These are phyloP conservation scores for Hoplostethus mediterraneus DNA, from an alignment of 2,797 vertebrate species.

Conservation along the genomic window DNA sequence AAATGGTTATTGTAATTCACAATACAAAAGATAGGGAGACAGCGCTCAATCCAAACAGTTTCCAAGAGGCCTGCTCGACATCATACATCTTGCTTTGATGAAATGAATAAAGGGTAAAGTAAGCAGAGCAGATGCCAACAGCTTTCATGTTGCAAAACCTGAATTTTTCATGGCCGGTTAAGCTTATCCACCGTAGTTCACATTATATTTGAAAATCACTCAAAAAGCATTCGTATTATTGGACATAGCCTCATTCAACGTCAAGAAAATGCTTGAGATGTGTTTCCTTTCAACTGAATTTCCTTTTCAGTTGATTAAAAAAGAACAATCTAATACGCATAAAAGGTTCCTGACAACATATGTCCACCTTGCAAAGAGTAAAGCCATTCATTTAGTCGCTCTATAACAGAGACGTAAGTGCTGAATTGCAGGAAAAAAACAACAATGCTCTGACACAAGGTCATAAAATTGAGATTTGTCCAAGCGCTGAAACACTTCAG, in stretches of 20 bases:
- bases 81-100: neutral
- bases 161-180: constrained; percentile 15
- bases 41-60: constrained; percentile 20
- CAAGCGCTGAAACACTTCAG: constrained; percentile 45
- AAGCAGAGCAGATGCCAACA: constrained; percentile 21
- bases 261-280: constrained; percentile 39
- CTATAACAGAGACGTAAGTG: constrained; percentile 58
- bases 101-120: neutral
- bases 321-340: constrained; percentile 24
- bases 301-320: constrained; percentile 43
- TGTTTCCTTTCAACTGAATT: constrained; percentile 46
- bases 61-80: neutral
- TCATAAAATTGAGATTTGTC: constrained; percentile 72
- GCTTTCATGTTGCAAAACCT: neutral
- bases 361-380: constrained; percentile 31
- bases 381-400: constrained; percentile 58
- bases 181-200: constrained; percentile 23
- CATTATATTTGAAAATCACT: constrained; percentile 28
- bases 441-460: constrained; percentile 73
- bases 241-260: constrained; percentile 40
- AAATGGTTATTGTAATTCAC: constrained; percentile 50
- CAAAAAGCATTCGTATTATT: constrained; percentile 65
- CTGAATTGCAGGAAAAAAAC: constrained; percentile 62
- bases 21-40: constrained; percentile 39
- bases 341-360: constrained; percentile 38